A percentile compares a stretch with the other conserved stretches of the same genome.
Evolutionary conservation across 1,140 invertebrate species (phyloP).

Genomic region (Acromyrmex heyeri): DNA sequence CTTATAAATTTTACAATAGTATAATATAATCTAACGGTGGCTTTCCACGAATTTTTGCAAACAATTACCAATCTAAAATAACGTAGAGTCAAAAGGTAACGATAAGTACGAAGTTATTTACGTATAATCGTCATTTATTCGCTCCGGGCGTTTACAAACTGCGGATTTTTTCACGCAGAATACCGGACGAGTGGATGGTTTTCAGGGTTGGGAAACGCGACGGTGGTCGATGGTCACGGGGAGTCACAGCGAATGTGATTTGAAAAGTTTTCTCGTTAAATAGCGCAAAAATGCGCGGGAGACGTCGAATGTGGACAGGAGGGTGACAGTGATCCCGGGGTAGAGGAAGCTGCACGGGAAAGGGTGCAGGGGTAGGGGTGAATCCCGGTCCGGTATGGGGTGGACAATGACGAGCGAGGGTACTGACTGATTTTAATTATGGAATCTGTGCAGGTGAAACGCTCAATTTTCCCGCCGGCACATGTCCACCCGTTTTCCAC

Average conservation of each 20-base stretch:
- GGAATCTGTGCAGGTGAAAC: conserved; percentile 74
- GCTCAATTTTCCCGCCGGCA: conserved; percentile 69
- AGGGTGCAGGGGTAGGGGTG: background rate
- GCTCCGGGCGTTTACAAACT: background rate
- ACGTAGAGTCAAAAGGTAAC: background rate
- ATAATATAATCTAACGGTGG: too few relatives aligned
- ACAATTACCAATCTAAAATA: too few relatives aligned
- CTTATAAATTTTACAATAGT: too few relatives aligned
- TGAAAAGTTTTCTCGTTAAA: conserved; percentile 85
- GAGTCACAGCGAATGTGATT: conserved; percentile 76
- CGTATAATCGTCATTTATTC: background rate
- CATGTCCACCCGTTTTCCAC: conserved; percentile 27
- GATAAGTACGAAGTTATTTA: background rate
- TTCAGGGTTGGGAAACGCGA: background rate
- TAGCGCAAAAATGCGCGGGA: conserved; percentile 78
- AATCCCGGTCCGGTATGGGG: conserved; percentile 14
- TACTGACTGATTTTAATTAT: conserved; percentile 81
- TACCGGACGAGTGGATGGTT: background rate
- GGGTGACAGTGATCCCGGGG: conserved; percentile 42
- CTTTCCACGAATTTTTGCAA: too few relatives aligned
- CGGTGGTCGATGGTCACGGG: background rate
- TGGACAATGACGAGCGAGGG: conserved; percentile 70
- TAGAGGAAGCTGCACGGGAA: background rate
- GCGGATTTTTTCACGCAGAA: background rate
- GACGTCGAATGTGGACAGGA: conserved; percentile 53